phyloP scores from a whole-genome alignment of 2,888 invertebrate genomes.

The Xanthia togata region DNA sequence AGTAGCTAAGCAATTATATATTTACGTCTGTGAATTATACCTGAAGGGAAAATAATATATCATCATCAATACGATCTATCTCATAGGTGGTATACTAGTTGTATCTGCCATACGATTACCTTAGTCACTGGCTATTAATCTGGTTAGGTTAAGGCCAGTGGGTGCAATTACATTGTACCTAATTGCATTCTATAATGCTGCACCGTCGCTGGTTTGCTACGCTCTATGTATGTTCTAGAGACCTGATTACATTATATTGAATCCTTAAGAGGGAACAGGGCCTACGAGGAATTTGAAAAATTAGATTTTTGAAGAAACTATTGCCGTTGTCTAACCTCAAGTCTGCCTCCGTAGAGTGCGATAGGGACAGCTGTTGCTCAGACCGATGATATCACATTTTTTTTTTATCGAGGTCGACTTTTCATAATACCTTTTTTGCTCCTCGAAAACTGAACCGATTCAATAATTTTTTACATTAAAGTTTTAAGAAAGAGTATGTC shows the following conservation, averaged over 20 bases:
- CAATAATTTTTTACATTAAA: no score
- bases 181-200: slow-evolving; percentile 40
- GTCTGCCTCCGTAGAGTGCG: no score
- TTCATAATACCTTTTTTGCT: no score
- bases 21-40: background rate
- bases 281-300: no score
- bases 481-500: no score
- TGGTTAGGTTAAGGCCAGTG: slow-evolving; percentile 50
- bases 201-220: slow-evolving; percentile 5
- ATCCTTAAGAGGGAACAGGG: no score
- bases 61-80: background rate
- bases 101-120: background rate
- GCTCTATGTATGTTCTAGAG: background rate
- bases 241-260: background rate
- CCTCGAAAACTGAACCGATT: no score
- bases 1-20: background rate
- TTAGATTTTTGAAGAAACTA: no score
- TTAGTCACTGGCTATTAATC: slow-evolving; percentile 32
- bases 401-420: no score
- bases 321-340: no score
- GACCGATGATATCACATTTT: no score
- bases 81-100: background rate
- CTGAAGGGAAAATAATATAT: background rate
- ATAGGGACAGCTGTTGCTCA: no score
- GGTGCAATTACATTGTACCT: slow-evolving; percentile 43